Evolutionary conservation across 2,113 vertebrate genomes (phyloP).

Genomic region (Cyprinus carpio): DNA sequence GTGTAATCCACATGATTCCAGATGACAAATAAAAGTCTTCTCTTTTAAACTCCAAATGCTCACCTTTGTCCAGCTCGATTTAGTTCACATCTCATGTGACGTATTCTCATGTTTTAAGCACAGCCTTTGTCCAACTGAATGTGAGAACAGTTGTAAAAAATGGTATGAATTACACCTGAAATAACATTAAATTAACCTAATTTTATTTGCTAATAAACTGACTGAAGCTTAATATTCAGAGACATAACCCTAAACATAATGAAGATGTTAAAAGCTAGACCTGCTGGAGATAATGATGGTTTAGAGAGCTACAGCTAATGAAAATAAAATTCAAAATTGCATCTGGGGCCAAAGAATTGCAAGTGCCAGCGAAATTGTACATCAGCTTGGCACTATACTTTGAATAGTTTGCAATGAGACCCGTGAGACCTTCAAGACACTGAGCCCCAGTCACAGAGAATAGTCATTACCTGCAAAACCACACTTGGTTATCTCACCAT

Average conservation of each 20-base stretch:
- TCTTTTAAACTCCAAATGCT: not conserved
- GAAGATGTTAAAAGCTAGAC: slow-evolving; percentile 28
- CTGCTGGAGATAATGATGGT: slow-evolving; percentile 34
- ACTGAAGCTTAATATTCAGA: slow-evolving; percentile 20
- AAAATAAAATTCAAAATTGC: slow-evolving; percentile 21
- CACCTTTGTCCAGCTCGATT: not conserved
- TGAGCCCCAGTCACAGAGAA: slow-evolving; percentile 41
- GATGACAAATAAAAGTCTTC: not conserved
- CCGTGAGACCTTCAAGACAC: slow-evolving; percentile 32
- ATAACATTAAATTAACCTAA: slow-evolving; percentile 19
- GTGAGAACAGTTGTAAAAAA: not conserved
- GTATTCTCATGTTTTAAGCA: not conserved
- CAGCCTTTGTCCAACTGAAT: not conserved
- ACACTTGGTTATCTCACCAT: slow-evolving; percentile 41
- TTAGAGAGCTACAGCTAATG: slow-evolving; percentile 38
- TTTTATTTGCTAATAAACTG: slow-evolving; percentile 37
- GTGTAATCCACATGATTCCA: not conserved
- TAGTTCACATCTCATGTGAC: not conserved
- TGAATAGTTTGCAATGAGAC: slow-evolving; percentile 24
- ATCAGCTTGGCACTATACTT: slow-evolving; percentile 50
- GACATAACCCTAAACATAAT: slow-evolving; percentile 12
- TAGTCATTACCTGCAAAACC: slow-evolving; percentile 54
- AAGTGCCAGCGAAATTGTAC: slow-evolving; percentile 38
- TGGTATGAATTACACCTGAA: not conserved
- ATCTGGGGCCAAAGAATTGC: slow-evolving; percentile 39